These are phyloP conservation scores for Littorina saxatilis DNA, from an alignment of 1,140 invertebrate species.

Conservation along the genomic window DNA sequence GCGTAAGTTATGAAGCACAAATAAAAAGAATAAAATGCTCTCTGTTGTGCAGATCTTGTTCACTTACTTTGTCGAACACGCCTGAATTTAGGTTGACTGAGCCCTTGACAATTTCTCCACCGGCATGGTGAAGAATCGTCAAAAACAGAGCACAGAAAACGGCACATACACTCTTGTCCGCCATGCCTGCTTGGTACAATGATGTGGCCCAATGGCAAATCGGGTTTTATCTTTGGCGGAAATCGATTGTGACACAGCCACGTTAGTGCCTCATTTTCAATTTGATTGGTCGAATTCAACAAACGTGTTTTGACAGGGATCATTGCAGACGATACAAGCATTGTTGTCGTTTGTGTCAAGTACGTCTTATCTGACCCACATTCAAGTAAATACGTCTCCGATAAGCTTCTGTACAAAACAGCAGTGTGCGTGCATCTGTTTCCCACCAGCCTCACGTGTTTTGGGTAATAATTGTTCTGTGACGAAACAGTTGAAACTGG, in stretches of 20 bases:
- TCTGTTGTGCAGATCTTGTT: no score
- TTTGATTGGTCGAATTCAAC: conserved; percentile 17
- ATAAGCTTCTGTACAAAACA: no score
- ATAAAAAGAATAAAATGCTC: no score
- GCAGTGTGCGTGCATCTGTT: no score
- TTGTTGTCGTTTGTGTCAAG: not conserved
- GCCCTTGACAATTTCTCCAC: conserved; percentile 62
- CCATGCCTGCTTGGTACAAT: conserved; percentile 44
- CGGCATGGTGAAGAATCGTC: conserved; percentile 39
- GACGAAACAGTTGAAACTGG: no score
- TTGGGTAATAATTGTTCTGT: no score
- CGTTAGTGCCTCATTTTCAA: not conserved
- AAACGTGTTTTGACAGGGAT: conserved; percentile 29
- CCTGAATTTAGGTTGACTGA: conserved; percentile 67
- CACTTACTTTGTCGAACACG: conserved; percentile 67
- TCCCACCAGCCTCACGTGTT: no score
- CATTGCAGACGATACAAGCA: no score
- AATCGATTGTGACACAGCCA: not conserved
- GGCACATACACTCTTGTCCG: conserved; percentile 32
- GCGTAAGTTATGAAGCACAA: no score
- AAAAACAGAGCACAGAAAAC: conserved; percentile 44
- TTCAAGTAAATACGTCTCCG: no score
- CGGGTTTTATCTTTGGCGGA: conserved; percentile 41
- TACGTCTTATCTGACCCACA: no score
- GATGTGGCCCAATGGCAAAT: conserved; percentile 65